Conservation (phyloP, 2,113 vertebrate species). For the Spermophilus dauricus region DNA sequence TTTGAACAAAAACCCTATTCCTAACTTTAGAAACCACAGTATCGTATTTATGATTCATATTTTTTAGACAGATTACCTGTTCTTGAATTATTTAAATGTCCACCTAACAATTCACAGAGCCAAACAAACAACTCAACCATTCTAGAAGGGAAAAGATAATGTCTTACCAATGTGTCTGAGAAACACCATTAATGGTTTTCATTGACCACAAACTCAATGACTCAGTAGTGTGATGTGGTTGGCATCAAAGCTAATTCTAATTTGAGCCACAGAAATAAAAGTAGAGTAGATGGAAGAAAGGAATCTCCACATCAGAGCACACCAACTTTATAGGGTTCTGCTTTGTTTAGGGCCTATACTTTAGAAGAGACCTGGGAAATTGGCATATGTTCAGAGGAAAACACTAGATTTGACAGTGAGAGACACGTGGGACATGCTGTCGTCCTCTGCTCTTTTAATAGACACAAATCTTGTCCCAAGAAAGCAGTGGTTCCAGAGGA, state of each 20-base stretch:
- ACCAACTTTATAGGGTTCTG: not conserved
- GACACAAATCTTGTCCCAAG: not conserved
- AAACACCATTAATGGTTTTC: not conserved
- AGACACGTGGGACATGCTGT: not conserved
- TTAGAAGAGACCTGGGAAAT: conserved; percentile 23
- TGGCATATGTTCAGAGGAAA: conserved; percentile 40
- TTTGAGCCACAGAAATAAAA: conserved; percentile 18
- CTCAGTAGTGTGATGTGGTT: conserved; percentile 6
- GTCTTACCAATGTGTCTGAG: not conserved
- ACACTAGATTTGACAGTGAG: not conserved
- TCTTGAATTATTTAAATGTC: conserved; percentile 9
- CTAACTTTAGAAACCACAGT: not conserved
- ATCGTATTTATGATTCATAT: not conserved
- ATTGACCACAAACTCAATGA: conserved; percentile 43
- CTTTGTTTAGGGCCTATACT: not conserved
- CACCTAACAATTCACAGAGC: not conserved
- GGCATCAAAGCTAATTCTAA: conserved; percentile 25
- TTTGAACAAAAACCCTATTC: conserved; percentile 8
- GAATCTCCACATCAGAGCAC: not conserved
- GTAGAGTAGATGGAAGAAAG: not conserved
- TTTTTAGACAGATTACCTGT: not conserved
- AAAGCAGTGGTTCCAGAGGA: not conserved
- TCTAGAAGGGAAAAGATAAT: not conserved
- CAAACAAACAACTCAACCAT: not conserved
- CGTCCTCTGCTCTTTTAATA: not conserved